A percentile compares a stretch with the other conserved stretches of the same genome.
These are phyloP conservation scores for Brachionichthys hirsutus DNA, from an alignment of 2,113 vertebrate species.

Conservation along the genomic window DNA sequence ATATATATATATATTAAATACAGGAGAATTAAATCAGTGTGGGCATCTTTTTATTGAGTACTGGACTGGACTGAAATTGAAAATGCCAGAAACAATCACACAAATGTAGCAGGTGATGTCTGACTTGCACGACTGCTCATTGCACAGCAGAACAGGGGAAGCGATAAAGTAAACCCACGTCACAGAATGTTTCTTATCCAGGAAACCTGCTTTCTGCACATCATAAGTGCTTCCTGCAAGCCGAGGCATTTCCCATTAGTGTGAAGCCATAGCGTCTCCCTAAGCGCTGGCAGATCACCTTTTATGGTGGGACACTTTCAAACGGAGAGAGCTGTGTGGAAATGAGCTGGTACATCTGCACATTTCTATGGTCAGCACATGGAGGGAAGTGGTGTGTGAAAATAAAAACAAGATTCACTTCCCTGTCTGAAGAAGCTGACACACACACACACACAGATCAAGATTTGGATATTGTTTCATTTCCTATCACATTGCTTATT, in stretches of 20 bases:
- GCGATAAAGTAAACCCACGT: slow-evolving; percentile 30
- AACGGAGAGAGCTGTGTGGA: slow-evolving; percentile 30
- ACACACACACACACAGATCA: not conserved
- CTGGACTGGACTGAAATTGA: too few relatives aligned
- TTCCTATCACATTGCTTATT: slow-evolving; percentile 11
- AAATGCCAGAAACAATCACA: not conserved
- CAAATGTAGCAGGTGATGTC: not conserved
- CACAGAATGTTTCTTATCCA: slow-evolving; percentile 43
- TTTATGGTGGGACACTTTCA: slow-evolving; percentile 44
- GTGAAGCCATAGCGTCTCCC: slow-evolving; percentile 47
- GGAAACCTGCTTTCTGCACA: slow-evolving; percentile 57
- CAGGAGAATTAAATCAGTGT: too few relatives aligned
- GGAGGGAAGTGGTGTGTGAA: slow-evolving; percentile 36
- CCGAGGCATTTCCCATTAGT: slow-evolving; percentile 53
- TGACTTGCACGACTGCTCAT: slow-evolving; percentile 1
- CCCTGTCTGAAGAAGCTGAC: slow-evolving; percentile 29
- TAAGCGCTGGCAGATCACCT: slow-evolving; percentile 30
- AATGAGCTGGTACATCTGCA: slow-evolving; percentile 47
- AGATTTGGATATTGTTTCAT: slow-evolving; percentile 4
- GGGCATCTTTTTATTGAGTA: too few relatives aligned
- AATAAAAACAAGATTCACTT: slow-evolving; percentile 53
- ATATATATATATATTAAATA: too few relatives aligned
- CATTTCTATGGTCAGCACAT: slow-evolving; percentile 42
- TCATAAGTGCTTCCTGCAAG: slow-evolving; percentile 63
- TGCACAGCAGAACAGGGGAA: slow-evolving; percentile 6